phyloP scores from a whole-genome alignment of 2,113 vertebrate species.

The Crocuta crocuta region DNA sequence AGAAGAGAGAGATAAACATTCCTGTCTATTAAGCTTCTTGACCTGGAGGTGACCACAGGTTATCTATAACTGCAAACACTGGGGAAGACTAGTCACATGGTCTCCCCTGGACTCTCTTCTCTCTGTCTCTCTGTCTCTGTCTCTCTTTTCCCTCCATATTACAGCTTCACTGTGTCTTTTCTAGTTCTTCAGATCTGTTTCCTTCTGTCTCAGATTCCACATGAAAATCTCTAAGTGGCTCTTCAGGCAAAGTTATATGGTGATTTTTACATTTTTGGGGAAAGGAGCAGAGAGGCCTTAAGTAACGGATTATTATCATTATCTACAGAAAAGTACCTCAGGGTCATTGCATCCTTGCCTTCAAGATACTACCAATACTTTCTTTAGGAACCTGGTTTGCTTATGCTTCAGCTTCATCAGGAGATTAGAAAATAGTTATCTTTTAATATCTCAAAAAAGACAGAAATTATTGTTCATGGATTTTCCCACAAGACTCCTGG shows the following conservation, averaged over 20 bases:
- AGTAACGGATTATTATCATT: not conserved
- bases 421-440: conserved; percentile 1
- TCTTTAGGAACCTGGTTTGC: not conserved
- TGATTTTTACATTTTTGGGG: not conserved
- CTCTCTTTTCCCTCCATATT: not conserved
- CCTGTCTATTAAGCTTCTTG: not conserved
- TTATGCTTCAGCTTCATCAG: not conserved
- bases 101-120: not conserved
- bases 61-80: not conserved
- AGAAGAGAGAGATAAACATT: not conserved
- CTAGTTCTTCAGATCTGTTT: not conserved
- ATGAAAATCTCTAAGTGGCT: not conserved
- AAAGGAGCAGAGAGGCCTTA: not conserved
- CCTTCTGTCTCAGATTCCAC: not conserved
- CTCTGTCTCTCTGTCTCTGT: not conserved
- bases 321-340: not conserved
- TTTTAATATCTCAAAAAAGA: not conserved
- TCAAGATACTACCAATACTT: not conserved
- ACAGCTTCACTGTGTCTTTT: not conserved
- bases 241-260: not conserved
- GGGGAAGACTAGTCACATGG: not conserved
- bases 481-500: not conserved
- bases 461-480: not conserved
- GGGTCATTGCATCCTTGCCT: not conserved
- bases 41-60: not conserved